Conservation (phyloP, 2,113 vertebrate species). For the Ceuthmochares aereus region DNA sequence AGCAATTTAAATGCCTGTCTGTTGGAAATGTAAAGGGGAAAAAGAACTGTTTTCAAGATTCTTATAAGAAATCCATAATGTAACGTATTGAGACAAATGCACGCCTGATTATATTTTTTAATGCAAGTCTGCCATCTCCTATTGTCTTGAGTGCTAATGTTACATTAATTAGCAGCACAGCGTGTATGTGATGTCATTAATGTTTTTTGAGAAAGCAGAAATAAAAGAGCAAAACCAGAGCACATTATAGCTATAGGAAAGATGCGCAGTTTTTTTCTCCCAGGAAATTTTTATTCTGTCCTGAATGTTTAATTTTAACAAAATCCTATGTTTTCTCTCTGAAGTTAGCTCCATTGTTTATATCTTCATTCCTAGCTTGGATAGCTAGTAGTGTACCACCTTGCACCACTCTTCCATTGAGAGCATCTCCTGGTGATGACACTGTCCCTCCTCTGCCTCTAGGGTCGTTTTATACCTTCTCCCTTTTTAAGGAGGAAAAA, state of each 20-base stretch:
- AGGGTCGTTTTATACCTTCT: neutral
- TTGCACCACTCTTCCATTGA: neutral
- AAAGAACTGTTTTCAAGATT: neutral
- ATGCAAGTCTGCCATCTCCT: neutral
- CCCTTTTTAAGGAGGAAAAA: neutral
- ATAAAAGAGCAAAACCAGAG: neutral
- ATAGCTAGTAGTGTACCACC: neutral
- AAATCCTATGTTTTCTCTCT: neutral
- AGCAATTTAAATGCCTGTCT: neutral
- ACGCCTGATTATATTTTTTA: neutral
- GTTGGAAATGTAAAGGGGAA: neutral
- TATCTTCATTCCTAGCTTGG: neutral
- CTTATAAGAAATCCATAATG: neutral
- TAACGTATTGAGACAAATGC: neutral
- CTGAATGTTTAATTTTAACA: neutral
- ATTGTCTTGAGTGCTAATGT: neutral
- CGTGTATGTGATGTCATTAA: neutral
- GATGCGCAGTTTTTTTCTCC: rapidly evolving
- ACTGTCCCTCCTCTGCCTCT: neutral
- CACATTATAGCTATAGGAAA: neutral
- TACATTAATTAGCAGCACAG: neutral
- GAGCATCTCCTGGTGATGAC: neutral
- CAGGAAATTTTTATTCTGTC: neutral
- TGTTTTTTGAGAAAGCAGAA: neutral
- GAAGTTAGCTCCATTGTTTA: neutral